These are phyloP conservation scores for Pica pica DNA, from an alignment of 2,113 vertebrate species.

Conservation along the genomic window DNA sequence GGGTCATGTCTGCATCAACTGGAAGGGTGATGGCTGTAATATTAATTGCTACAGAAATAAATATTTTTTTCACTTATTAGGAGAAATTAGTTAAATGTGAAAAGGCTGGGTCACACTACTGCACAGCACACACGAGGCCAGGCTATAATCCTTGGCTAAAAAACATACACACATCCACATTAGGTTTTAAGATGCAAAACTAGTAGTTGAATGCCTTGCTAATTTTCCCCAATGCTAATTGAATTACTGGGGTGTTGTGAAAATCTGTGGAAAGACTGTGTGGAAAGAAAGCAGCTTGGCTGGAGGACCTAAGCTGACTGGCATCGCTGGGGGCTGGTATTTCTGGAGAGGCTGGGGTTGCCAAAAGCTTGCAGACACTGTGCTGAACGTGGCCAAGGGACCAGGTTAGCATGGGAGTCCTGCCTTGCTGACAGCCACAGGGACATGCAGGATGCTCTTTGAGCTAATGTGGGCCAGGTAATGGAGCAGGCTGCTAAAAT, in stretches of 20 bases:
- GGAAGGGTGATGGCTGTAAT: background rate
- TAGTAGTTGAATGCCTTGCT: background rate
- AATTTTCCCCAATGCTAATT: background rate
- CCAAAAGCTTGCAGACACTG: background rate
- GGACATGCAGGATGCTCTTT: background rate
- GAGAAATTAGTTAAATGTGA: background rate
- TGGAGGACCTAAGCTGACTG: background rate
- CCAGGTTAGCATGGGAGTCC: background rate
- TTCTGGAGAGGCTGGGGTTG: background rate
- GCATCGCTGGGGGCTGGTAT: fast-evolving
- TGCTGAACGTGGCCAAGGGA: fast-evolving
- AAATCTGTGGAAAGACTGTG: background rate
- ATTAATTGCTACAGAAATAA: background rate
- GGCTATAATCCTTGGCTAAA: background rate
- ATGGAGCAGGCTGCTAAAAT: background rate
- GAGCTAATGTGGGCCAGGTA: background rate
- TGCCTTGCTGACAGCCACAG: fast-evolving
- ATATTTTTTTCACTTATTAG: background rate
- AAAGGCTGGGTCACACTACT: background rate
- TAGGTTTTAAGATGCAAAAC: background rate
- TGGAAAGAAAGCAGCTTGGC: background rate
- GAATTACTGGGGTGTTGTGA: background rate
- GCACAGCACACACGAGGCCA: fast-evolving
- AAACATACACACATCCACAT: background rate
- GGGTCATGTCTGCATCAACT: background rate